phyloP scores from a whole-genome alignment of 2,113 vertebrate species.

The Paracyprichromis sp. region DNA sequence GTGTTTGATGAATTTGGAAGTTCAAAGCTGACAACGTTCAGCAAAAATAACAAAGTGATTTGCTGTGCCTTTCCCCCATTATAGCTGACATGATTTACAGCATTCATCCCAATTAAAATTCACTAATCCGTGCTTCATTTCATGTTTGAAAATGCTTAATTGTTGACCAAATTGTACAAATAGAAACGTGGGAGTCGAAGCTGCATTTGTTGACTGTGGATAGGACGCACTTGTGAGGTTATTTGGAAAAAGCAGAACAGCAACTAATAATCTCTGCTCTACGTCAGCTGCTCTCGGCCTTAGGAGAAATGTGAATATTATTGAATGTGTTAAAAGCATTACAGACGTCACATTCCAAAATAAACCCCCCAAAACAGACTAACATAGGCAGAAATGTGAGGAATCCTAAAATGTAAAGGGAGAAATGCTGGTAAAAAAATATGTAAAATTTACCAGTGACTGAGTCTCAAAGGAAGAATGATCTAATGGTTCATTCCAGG shows the following conservation, averaged over 20 bases:
- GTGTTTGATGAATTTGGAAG: slow-evolving; percentile 15
- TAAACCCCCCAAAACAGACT: not conserved
- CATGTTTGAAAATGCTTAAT: not conserved
- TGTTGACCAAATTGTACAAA: not conserved
- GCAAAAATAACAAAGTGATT: slow-evolving; percentile 27
- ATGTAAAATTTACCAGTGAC: slow-evolving; percentile 3
- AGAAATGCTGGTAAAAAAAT: not conserved
- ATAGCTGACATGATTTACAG: not conserved
- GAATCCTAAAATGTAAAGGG: not conserved
- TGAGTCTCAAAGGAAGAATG: slow-evolving; percentile 44
- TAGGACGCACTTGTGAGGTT: not conserved
- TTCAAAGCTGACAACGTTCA: slow-evolving; percentile 30
- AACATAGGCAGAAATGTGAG: not conserved
- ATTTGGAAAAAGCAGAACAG: not conserved
- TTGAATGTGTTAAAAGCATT: not conserved
- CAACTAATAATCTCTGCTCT: not conserved
- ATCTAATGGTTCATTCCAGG: slow-evolving; percentile 76
- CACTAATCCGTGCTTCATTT: not conserved
- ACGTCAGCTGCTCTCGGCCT: not conserved
- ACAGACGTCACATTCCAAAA: not conserved
- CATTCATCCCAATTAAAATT: not conserved
- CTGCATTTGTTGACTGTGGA: not conserved
- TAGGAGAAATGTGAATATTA: not conserved
- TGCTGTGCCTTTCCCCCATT: not conserved
- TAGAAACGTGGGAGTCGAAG: not conserved